Conservation (phyloP, 30 jellyfish, hydroid and myxozoan genomes). For the Phacellophora camtschatica region DNA sequence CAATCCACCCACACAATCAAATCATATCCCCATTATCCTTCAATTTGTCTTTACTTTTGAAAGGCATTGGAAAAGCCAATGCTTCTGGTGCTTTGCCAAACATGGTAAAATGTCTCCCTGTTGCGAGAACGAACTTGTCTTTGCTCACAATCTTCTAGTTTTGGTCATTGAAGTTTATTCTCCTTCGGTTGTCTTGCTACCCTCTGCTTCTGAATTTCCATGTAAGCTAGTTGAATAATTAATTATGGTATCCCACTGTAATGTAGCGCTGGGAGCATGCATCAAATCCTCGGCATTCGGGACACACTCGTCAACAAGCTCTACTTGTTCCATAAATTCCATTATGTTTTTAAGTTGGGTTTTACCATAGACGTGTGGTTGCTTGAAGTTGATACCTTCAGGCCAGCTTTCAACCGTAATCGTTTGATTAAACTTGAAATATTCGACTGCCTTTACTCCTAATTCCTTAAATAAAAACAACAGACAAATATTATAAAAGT, state of each 20-base stretch:
- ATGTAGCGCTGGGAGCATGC: background rate
- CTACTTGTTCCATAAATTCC: background rate
- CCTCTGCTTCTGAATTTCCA: background rate
- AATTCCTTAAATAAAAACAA: background rate
- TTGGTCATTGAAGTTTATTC: background rate
- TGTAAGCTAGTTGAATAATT: background rate
- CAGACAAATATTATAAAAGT: no score
- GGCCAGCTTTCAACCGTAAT: slow-evolving; percentile 29
- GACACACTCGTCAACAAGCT: background rate
- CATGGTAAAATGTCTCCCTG: slow-evolving; percentile 11
- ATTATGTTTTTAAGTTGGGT: background rate
- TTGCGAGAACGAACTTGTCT: background rate
- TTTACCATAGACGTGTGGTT: background rate
- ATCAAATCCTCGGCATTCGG: background rate
- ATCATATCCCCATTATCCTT: background rate
- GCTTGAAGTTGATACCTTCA: slow-evolving; percentile 10
- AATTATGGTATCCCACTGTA: background rate
- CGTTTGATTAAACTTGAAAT: background rate
- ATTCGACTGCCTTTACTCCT: background rate
- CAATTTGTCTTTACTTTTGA: background rate
- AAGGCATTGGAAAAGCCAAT: background rate
- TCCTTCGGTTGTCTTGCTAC: background rate
- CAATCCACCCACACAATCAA: background rate
- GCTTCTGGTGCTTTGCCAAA: background rate
- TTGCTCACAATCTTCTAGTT: background rate